Percentiles rank a stretch among this genome's conserved stretches.
These are phyloP conservation scores for Danio choprae DNA, from an alignment of 2,797 vertebrate species.

Conservation along the genomic window DNA sequence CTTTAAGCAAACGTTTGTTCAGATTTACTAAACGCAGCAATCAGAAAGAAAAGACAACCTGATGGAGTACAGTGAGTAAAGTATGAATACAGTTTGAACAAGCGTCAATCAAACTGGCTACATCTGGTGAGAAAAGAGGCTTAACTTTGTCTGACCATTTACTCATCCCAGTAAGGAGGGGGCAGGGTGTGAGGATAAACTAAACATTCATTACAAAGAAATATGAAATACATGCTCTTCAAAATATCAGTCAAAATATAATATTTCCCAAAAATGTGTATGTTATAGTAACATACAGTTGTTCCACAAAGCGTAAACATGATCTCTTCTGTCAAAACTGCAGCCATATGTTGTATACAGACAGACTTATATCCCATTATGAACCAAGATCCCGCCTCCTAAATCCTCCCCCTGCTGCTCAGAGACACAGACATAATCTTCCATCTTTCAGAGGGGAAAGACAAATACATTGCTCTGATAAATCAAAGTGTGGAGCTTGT, in stretches of 20 bases:
- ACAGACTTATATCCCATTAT: conserved; percentile 30
- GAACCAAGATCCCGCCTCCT: conserved; percentile 10
- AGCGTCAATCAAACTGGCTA: conserved; percentile 21
- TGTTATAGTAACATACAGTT: background rate
- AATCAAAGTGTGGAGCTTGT: background rate
- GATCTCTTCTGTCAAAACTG: background rate
- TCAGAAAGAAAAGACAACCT: background rate
- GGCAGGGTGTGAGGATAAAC: conserved; percentile 14
- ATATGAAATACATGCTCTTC: background rate
- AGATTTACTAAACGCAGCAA: background rate
- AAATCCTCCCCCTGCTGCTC: conserved; percentile 45
- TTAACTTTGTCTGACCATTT: conserved; percentile 46
- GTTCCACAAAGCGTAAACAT: background rate
- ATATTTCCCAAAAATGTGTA: background rate
- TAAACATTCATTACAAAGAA: background rate
- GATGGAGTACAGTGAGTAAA: conserved; percentile 9
- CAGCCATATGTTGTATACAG: conserved; percentile 10
- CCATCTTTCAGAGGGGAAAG: conserved; percentile 12
- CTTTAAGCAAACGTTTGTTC: background rate
- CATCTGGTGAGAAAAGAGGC: conserved; percentile 46
- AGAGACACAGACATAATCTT: conserved; percentile 43
- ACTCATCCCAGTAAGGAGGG: conserved; percentile 25
- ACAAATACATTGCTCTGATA: conserved; percentile 18
- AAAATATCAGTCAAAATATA: background rate
- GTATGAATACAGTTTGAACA: conserved; percentile 14